phyloP scores from a whole-genome alignment of 2,113 vertebrate species.

The Alethe diademata region DNA sequence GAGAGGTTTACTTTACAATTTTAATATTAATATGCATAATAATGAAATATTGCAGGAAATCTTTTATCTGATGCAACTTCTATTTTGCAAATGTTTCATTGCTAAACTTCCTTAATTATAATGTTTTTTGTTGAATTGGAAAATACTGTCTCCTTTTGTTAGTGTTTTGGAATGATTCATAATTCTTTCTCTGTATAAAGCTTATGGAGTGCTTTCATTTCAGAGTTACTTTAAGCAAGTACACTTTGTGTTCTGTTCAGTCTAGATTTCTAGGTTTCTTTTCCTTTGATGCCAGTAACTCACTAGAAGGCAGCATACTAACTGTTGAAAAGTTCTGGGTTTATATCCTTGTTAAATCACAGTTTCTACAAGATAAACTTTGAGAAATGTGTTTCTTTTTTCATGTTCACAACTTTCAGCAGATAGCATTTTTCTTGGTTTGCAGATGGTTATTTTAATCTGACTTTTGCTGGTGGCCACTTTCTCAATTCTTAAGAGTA shows the following conservation, averaged over 20 bases:
- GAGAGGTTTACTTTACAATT: neutral
- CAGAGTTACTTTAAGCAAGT: neutral
- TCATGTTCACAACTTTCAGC: neutral
- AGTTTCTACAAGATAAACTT: neutral
- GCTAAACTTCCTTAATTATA: neutral
- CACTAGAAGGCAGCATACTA: neutral
- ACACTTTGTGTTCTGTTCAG: neutral
- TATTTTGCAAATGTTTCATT: neutral
- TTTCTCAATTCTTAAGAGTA: slow-evolving; percentile 6
- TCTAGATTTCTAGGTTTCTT: neutral
- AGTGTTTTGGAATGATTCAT: neutral
- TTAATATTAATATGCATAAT: neutral
- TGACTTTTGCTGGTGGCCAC: neutral
- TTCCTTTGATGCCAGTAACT: neutral
- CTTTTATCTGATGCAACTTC: neutral
- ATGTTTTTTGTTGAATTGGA: neutral
- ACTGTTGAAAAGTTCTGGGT: neutral
- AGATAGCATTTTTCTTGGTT: slow-evolving; percentile 16
- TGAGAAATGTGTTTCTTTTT: neutral
- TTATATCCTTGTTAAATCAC: slow-evolving; percentile 7
- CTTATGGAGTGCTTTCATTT: neutral
- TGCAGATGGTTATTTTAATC: neutral
- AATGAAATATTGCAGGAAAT: neutral
- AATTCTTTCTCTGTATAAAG: neutral
- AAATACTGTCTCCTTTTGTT: neutral